A percentile compares a stretch with the other conserved stretches of the same genome.
These are phyloP conservation scores for Carduelis carduelis DNA, from an alignment of 2,797 vertebrate species.

Conservation along the genomic window DNA sequence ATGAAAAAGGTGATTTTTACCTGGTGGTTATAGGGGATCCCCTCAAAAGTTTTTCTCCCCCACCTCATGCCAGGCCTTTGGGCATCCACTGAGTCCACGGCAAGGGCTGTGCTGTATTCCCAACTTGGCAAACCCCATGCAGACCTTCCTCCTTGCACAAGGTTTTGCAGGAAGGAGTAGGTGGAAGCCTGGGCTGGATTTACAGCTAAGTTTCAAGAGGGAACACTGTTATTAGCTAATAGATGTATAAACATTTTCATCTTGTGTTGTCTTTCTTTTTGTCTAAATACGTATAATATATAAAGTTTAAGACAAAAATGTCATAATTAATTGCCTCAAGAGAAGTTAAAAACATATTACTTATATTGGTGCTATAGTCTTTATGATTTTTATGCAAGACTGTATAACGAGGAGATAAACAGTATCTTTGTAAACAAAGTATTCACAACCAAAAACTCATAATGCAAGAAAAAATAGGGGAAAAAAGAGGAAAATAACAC, in stretches of 20 bases:
- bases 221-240: not conserved
- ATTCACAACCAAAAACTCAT: not conserved
- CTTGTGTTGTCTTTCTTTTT: not conserved
- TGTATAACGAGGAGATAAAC: not conserved
- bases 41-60: not conserved
- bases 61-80: not conserved
- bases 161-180: not conserved
- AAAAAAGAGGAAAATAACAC: not conserved
- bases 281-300: not conserved
- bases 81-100: not conserved
- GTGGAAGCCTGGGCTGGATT: not conserved
- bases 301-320: not conserved
- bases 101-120: fast-evolving
- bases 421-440: not conserved
- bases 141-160: not conserved
- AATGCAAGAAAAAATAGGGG: not conserved
- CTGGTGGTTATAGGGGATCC: not conserved
- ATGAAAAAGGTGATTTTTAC: not conserved
- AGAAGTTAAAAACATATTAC: not conserved
- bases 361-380: not conserved
- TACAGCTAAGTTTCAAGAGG: not conserved
- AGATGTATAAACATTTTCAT: not conserved
- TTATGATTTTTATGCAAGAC: not conserved
- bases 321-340: not conserved
- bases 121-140: fast-evolving